Evolutionary conservation across 2,888 invertebrate species (phyloP).

Genomic region (Ochropleura plecta): DNA sequence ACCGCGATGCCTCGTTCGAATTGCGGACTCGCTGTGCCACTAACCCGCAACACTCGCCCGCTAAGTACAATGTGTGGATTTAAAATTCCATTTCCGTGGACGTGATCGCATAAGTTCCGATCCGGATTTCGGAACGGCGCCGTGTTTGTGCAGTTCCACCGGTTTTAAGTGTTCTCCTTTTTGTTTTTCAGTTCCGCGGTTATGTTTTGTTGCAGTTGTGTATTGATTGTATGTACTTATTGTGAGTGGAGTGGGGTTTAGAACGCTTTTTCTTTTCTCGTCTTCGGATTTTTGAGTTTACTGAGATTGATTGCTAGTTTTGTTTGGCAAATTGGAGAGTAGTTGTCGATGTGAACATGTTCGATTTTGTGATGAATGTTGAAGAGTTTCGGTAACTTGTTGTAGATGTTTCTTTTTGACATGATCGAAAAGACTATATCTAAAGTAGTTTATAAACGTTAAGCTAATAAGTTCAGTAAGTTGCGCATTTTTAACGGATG

Average conservation of each 20-base stretch:
- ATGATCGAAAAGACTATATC: background rate
- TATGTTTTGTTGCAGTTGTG: slow-evolving; percentile 61
- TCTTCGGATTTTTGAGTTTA: slow-evolving; percentile 28
- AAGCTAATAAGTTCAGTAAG: background rate
- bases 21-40: slow-evolving; percentile 40
- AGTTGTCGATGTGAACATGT: slow-evolving; percentile 12
- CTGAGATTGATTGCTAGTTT: slow-evolving; percentile 38
- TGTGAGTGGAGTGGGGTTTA: slow-evolving; percentile 43
- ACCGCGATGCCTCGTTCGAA: slow-evolving; percentile 42
- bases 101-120: slow-evolving; percentile 85
- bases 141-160: slow-evolving; percentile 63
- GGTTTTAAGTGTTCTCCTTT: slow-evolving; percentile 67
- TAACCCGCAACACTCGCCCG: slow-evolving; percentile 54
- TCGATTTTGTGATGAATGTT: background rate
- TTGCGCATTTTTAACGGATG: background rate
- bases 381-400: background rate
- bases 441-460: background rate
- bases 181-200: slow-evolving; percentile 60
- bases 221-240: slow-evolving; percentile 67
- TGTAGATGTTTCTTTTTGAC: background rate
- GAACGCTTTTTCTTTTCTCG: slow-evolving; percentile 21
- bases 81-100: slow-evolving; percentile 88
- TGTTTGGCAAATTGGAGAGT: slow-evolving; percentile 5
- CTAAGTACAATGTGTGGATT: slow-evolving; percentile 84
- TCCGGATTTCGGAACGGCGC: slow-evolving; percentile 75